These are phyloP conservation scores for Charina bottae DNA, from an alignment of 2,113 vertebrate genomes.

Conservation along the genomic window DNA sequence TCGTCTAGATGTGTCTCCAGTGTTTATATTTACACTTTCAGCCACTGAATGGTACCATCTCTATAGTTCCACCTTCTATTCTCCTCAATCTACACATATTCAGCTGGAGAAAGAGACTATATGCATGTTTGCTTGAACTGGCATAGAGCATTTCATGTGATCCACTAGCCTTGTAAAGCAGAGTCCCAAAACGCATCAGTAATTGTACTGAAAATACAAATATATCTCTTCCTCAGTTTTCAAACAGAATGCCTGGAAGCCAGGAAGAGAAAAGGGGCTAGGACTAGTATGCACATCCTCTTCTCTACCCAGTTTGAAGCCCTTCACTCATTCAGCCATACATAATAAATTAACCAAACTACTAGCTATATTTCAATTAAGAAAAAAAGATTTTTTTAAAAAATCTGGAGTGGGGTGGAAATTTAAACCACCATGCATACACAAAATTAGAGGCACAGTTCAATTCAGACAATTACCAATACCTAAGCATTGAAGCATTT, in stretches of 20 bases:
- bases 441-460: background rate
- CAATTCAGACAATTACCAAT: background rate
- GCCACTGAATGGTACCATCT: background rate
- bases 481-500: background rate
- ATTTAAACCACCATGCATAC: background rate
- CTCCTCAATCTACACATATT: background rate
- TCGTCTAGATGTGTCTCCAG: background rate
- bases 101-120: background rate
- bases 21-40: background rate
- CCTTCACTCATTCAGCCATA: background rate
- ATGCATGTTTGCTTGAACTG: background rate
- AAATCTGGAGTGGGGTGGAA: background rate
- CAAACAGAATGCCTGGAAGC: background rate
- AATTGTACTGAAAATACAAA: background rate
- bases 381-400: background rate
- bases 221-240: background rate
- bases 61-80: background rate
- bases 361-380: background rate
- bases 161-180: background rate
- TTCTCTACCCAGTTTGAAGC: background rate
- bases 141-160: background rate
- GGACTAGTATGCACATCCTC: background rate
- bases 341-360: background rate
- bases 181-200: background rate
- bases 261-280: background rate